Conservation (phyloP, 2,888 invertebrate genomes). For the Trimorus sp. region DNA sequence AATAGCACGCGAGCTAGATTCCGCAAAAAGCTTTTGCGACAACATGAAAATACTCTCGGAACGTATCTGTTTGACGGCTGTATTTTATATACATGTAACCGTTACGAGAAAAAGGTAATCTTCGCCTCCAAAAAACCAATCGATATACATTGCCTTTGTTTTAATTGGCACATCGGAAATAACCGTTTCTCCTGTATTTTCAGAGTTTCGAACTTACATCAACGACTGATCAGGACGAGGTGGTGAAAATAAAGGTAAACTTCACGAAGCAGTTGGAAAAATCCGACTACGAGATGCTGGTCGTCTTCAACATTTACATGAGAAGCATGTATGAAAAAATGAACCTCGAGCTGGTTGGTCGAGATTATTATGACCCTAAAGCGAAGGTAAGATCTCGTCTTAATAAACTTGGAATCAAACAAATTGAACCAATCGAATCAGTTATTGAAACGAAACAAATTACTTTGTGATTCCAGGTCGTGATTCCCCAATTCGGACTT, state of each 20-base stretch:
- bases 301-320: conserved; percentile 90
- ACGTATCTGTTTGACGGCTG: too few relatives aligned
- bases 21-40: too few relatives aligned
- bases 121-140: too few relatives aligned
- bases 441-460: neutral
- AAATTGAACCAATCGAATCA: neutral
- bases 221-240: conserved; percentile 80
- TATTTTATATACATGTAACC: too few relatives aligned
- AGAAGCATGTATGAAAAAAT: conserved; percentile 86
- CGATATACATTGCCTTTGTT: too few relatives aligned
- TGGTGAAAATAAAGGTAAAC: conserved; percentile 84
- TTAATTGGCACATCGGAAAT: too few relatives aligned
- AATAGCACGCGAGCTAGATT: too few relatives aligned
- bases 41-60: too few relatives aligned
- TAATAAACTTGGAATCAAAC: too few relatives aligned
- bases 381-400: conserved; percentile 83
- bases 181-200: neutral
- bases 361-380: conserved; percentile 88
- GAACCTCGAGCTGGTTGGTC: conserved; percentile 86
- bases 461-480: neutral
- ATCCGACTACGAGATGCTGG: conserved; percentile 87
- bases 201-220: conserved; percentile 21
- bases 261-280: conserved; percentile 84
- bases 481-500: conserved; percentile 83
- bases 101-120: too few relatives aligned